Evolutionary conservation across 2,797 vertebrate species (phyloP).

Genomic region (Poecilia gillii): DNA sequence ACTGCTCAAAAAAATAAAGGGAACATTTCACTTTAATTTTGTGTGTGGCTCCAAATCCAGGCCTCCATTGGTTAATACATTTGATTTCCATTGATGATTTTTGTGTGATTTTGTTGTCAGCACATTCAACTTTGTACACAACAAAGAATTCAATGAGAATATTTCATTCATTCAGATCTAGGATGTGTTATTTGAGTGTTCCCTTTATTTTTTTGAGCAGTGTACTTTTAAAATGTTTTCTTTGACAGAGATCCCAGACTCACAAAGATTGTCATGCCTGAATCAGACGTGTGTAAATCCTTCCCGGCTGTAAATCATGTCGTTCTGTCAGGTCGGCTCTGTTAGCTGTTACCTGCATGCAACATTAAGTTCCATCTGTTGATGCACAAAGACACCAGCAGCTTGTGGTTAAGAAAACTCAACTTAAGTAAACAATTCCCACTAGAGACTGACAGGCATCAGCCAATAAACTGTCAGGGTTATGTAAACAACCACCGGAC

Average conservation of each 20-base stretch:
- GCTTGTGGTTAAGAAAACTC: slow-evolving; percentile 15
- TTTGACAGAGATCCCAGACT: not conserved
- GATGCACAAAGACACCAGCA: slow-evolving; percentile 18
- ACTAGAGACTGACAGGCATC: slow-evolving; percentile 11
- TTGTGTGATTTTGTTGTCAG: no score
- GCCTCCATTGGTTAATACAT: no score
- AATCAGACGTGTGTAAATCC: not conserved
- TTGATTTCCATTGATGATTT: no score
- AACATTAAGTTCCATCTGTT: slow-evolving; percentile 12
- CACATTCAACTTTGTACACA: no score
- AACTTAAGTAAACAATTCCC: slow-evolving; percentile 28
- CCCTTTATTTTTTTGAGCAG: no score
- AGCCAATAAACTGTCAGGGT: slow-evolving; percentile 14
- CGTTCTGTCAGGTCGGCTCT: not conserved
- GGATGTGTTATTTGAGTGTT: no score
- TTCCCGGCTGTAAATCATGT: not conserved
- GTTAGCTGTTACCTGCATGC: not conserved
- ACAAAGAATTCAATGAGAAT: no score
- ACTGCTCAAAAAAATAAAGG: no score
- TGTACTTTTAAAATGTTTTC: not conserved
- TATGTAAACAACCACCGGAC: slow-evolving; percentile 31
- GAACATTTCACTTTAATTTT: no score
- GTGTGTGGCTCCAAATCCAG: no score
- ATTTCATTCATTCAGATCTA: no score
- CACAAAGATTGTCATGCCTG: not conserved